Base-by-base conservation (phyloP, 2,113 vertebrate genomes). In the Silurus glanis region DNA sequence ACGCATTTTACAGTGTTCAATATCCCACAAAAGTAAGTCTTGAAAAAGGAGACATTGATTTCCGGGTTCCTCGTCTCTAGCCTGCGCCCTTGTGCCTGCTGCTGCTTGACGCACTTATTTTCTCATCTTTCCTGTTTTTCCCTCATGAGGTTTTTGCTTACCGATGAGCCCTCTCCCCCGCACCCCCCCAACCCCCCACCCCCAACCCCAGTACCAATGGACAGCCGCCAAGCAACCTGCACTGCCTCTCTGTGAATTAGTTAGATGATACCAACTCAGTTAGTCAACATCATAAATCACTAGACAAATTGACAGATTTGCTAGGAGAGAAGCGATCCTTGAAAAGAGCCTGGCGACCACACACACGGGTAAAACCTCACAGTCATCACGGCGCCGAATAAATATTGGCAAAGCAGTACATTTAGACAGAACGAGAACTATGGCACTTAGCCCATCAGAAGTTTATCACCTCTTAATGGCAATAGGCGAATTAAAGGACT, bases 31-130 rank as follows among this genome's bases (percentile, higher is more conserved):
- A 94, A 92, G 90, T 91, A 83, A 87, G n/a, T 83, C 69, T 89
- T 72, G 69, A 87, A 86, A 91, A 92, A 92, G 90, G 88, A 90
- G 74, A 91, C 94, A 96, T 95, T 93, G 95, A 95, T 95, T 95
- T 93, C 91, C 90, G 66, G 86, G 91, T 92, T 93, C 91, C 89
- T 93, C 90, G 92, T 92, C 25, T 75, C 87, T 87, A 90, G 80
- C 88, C 83, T 82, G 89, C 92, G 91, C 93, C 93, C 93, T 94
- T 91, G 91, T 55, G 89, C 92, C 92, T 91, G 58, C 88, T 91
- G 58, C 88, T 88, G 92, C 93, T 93, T 94, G 94, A 95, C 95
- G 95, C 95, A 96, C 95, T 96, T 95, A 96, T 96, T 94, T 94
- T 95, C 94, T 95, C 95, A 94, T 95, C 93, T 94, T 95, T 95